A percentile compares a stretch with the other conserved stretches of the same genome.
Conservation (phyloP, 1,140 invertebrate genomes). For the Gonatopus flavifemur region DNA sequence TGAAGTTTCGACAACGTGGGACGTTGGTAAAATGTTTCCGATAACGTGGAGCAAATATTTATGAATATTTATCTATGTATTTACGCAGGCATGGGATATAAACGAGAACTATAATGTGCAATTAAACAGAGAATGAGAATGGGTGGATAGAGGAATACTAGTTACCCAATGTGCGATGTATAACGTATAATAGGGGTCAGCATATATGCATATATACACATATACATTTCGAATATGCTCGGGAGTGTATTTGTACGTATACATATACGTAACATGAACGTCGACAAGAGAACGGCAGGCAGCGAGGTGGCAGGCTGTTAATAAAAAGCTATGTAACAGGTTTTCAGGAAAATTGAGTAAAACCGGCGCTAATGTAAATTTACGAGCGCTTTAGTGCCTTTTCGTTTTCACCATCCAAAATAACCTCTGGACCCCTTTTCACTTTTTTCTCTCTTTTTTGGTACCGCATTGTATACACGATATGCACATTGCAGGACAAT, state of each 20-base stretch:
- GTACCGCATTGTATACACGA: too few species aligned
- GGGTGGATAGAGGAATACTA: conserved; percentile 2
- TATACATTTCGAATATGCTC: too few species aligned
- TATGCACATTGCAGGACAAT: too few species aligned
- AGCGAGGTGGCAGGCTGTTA: conserved; percentile 24
- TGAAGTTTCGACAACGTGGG: too few species aligned
- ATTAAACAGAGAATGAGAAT: conserved; percentile 30
- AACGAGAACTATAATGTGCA: conserved; percentile 41
- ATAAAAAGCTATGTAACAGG: conserved; percentile 49
- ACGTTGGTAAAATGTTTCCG: conserved; percentile 15
- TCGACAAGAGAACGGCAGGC: conserved; percentile 11
- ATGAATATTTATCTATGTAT: conserved; percentile 40
- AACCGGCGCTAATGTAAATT: conserved; percentile 42
- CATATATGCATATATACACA: too few species aligned
- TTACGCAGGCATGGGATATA: conserved; percentile 19
- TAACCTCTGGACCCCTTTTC: conserved; percentile 4
- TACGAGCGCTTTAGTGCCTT: conserved; percentile 36
- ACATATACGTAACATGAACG: conserved; percentile 15
- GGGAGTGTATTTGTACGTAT: conserved; percentile 10
- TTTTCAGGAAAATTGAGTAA: conserved; percentile 41
- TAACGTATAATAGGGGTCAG: too few species aligned
- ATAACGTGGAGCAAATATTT: conserved; percentile 33
- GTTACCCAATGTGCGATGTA: too few species aligned
- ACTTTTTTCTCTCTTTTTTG: not conserved
- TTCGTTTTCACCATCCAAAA: conserved; percentile 17